Evolutionary conservation across 2,797 vertebrate species (phyloP).

Genomic region (Acanthurus tractus): DNA sequence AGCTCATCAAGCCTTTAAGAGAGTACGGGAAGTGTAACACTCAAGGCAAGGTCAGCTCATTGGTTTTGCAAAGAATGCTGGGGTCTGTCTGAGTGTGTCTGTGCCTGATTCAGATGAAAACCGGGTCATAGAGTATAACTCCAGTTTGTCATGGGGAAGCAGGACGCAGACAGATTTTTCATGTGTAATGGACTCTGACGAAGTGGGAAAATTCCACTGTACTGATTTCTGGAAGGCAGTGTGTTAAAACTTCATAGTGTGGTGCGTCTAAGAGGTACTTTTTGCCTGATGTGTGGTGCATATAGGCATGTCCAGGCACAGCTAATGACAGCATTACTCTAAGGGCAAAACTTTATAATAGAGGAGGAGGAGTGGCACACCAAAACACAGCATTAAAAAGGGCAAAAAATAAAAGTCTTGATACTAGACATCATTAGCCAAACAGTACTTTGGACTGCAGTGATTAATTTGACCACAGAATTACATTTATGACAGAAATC

Average conservation of each 20-base stretch:
- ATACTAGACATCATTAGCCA: conserved; percentile 27
- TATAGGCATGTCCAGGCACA: conserved; percentile 65
- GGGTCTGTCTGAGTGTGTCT: conserved; percentile 17
- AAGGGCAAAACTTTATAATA: conserved; percentile 45
- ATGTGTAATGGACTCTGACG: conserved; percentile 59
- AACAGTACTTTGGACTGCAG: not conserved
- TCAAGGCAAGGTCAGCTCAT: conserved; percentile 66
- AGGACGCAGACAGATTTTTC: conserved; percentile 58
- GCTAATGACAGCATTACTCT: conserved; percentile 62
- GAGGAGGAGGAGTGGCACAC: conserved; percentile 30
- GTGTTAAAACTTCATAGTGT: conserved; percentile 49
- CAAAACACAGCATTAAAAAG: conserved; percentile 41
- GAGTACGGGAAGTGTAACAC: conserved; percentile 39
- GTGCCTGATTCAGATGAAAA: conserved; percentile 43
- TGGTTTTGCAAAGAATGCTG: conserved; percentile 34
- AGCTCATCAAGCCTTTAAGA: conserved; percentile 65
- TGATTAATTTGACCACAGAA: conserved; percentile 23
- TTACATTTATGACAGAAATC: conserved; percentile 4
- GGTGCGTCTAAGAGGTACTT: conserved; percentile 19
- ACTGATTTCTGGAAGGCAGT: conserved; percentile 49
- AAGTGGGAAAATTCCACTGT: conserved; percentile 71
- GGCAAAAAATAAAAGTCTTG: conserved; percentile 12
- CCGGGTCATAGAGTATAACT: conserved; percentile 47
- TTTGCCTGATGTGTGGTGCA: conserved; percentile 48
- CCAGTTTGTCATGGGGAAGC: conserved; percentile 40